Base-by-base conservation (phyloP, 2,113 vertebrate species). In the Bos indicus region DNA sequence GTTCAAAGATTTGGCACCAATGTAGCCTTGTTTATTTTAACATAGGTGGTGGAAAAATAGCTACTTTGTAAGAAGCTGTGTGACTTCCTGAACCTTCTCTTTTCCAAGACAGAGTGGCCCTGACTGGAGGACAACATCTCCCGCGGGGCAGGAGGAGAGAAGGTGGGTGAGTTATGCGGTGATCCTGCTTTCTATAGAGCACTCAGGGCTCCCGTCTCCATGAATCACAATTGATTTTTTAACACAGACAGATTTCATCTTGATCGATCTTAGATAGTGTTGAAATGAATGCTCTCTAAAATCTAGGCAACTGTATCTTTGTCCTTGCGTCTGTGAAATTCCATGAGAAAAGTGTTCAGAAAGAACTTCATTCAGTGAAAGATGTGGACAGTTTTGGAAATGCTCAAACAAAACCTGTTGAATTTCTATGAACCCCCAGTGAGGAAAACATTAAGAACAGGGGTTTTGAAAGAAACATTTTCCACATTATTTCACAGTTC, bases 401-500 rank as follows among this genome's bases (percentile, higher is more conserved):
- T 7, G 93, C 43, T 94, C 64, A 94, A 92, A 93, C 25, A 93
- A 97, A 97, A 48, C 25, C 62, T 84, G 33, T 91, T 96, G 86
- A 83, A 88, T 91, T 94, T 94, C 80, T 83, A 93, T 64, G 80
- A 96, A 51, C 23, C 33, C 52, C 7, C n/a, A 74, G 0, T 33
- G 52, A 94, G 60, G 78, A 80, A 59, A 93, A 57, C 46, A 74
- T 93, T 84, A 93, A 92, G 43, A 95, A 93, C 74, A 59, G 14
- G 57, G 93, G 56, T 90, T 96, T 95, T 13, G 33, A 96, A 97
- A 80, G 62, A 74, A 97, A 96, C 92, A 3, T 54, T 96, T 97
- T 98, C 95, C 97, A 97, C 91, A 48, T 97, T 95, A 96, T 96
- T 97, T 92, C 74, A 87, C 86, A 96, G 87, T 82, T 95, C 91